These are phyloP conservation scores for Apogon hyalosoma DNA, from an alignment of 2,797 vertebrate species.

Conservation along the genomic window DNA sequence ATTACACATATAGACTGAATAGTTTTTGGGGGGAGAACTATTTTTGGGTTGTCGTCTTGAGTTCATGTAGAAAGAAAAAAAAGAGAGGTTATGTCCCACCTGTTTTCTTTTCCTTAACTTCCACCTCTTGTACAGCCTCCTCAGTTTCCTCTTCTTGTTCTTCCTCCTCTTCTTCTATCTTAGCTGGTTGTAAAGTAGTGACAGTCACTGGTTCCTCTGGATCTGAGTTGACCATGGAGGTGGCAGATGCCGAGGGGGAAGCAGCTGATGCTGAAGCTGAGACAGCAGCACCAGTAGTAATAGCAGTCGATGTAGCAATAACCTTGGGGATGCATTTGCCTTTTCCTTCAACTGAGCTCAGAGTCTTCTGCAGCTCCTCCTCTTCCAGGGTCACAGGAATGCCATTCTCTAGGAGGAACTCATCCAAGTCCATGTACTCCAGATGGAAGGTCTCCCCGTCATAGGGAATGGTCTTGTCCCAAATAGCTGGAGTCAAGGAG, in stretches of 20 bases:
- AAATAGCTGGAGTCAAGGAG: conserved; percentile 95
- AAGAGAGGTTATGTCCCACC: conserved; percentile 52
- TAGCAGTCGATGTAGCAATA: conserved; percentile 24
- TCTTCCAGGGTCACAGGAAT: conserved; percentile 90
- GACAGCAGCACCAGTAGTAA: conserved; percentile 8
- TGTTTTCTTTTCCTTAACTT: conserved; percentile 55
- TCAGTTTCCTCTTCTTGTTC: conserved; percentile 20
- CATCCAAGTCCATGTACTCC: conserved; percentile 99
- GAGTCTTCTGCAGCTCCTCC: conserved; percentile 81
- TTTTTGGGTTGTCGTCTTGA: too few relatives aligned
- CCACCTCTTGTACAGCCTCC: conserved; percentile 47
- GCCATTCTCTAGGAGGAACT: conserved; percentile 97
- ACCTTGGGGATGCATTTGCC: conserved; percentile 76
- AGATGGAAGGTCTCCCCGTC: conserved; percentile 97
- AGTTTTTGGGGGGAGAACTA: too few relatives aligned
- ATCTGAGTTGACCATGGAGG: conserved; percentile 49
- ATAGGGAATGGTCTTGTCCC: conserved; percentile 99
- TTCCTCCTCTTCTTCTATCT: conserved; percentile 79
- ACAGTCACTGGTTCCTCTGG: conserved; percentile 64
- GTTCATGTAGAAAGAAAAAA: too few relatives aligned
- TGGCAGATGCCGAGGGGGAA: conserved; percentile 18
- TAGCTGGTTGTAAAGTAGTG: conserved; percentile 86
- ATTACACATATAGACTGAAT: too few relatives aligned
- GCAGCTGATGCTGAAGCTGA: conserved; percentile 12
- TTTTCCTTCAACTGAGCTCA: conserved; percentile 80